These are phyloP conservation scores for Hybognathus amarus DNA, from an alignment of 2,797 vertebrate genomes.

Conservation along the genomic window DNA sequence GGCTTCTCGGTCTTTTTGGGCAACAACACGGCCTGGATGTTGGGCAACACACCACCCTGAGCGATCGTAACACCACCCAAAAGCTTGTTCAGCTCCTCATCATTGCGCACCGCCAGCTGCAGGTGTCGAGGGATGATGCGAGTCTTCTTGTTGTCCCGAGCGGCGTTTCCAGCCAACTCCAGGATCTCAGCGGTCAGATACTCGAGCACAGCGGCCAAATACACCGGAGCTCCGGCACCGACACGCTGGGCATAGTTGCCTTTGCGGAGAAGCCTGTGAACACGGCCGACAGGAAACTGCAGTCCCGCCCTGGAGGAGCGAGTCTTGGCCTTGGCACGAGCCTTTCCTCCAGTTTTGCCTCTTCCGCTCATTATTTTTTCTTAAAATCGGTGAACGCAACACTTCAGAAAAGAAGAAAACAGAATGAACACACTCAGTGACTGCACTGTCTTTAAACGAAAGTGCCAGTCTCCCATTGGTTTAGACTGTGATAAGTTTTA, in stretches of 20 bases:
- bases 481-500: no score
- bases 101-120: conserved; percentile 21
- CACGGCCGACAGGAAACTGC: not conserved
- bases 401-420: no score
- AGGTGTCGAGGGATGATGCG: not conserved
- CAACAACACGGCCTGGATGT: conserved; percentile 35
- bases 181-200: conserved; percentile 15
- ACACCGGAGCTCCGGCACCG: not conserved
- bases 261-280: not conserved
- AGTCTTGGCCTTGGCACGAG: not conserved
- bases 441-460: no score
- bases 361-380: no score
- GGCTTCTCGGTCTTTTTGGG: no score
- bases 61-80: conserved; percentile 23
- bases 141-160: conserved; percentile 33
- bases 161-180: conserved; percentile 26
- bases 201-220: conserved; percentile 29
- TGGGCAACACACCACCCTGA: conserved; percentile 18
- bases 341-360: conserved; percentile 20
- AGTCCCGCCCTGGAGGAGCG: not conserved
- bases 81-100: not conserved
- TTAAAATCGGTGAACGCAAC: no score
- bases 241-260: not conserved
- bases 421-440: accelerated
- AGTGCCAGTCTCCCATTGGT: no score